phyloP scores from a whole-genome alignment of 2,113 vertebrate species.

The Aphelocoma coerulescens region DNA sequence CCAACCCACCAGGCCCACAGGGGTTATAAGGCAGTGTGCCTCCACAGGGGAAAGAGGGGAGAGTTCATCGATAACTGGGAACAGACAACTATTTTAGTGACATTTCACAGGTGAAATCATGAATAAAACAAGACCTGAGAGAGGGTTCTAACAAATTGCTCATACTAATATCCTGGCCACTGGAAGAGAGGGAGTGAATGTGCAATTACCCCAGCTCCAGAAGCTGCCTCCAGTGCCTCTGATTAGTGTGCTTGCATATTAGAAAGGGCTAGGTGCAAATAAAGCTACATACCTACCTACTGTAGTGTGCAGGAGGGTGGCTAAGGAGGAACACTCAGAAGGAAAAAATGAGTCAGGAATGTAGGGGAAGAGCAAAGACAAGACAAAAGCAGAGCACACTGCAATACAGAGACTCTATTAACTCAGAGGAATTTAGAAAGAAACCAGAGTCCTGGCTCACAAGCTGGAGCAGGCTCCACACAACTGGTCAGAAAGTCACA shows the following conservation, averaged over 20 bases:
- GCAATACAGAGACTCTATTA: neutral
- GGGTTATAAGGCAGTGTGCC: neutral
- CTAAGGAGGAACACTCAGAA: neutral
- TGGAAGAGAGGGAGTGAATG: neutral
- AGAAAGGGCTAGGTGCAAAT: neutral
- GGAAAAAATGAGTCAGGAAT: neutral
- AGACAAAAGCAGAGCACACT: neutral
- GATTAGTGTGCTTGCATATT: rapidly evolving
- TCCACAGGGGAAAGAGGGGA: neutral
- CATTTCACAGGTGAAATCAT: constrained; percentile 3
- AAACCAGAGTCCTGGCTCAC: neutral
- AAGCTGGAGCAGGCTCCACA: neutral
- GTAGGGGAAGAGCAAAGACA: neutral
- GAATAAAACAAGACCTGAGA: constrained; percentile 25
- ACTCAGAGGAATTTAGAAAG: neutral
- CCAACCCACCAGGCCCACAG: neutral
- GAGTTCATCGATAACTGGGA: neutral
- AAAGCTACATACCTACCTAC: neutral
- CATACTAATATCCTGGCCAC: neutral
- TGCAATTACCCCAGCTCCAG: neutral
- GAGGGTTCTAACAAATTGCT: neutral
- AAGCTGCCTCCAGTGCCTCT: neutral
- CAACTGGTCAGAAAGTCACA: neutral
- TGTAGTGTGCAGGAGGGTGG: neutral
- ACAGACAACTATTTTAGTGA: neutral